Evolutionary conservation across 2,797 vertebrate genomes (phyloP).

Genomic region (Ptychadena robeensis): DNA sequence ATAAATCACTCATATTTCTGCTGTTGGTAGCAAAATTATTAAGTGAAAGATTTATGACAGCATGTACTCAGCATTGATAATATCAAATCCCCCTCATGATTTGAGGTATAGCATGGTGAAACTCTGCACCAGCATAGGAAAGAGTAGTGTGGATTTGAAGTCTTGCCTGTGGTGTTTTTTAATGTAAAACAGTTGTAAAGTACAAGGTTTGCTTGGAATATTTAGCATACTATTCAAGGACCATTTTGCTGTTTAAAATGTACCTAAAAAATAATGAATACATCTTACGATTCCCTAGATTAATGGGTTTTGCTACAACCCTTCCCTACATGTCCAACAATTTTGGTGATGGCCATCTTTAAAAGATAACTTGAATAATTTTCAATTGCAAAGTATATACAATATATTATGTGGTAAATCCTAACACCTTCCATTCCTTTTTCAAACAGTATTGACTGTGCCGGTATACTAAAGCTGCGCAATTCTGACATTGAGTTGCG

Average conservation of each 20-base stretch:
- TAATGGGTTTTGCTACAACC: too few relatives aligned
- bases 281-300: not conserved
- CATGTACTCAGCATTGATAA: constrained; percentile 14
- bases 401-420: not conserved
- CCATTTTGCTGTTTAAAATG: not conserved
- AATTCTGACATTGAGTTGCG: constrained; percentile 96
- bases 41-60: constrained; percentile 13
- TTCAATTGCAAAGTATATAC: not conserved
- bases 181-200: not conserved
- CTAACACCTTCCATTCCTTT: not conserved
- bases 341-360: too few relatives aligned
- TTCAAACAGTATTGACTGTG: constrained; percentile 88
- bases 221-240: too few relatives aligned
- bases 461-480: constrained; percentile 93
- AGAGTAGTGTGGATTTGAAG: not conserved
- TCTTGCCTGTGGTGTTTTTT: not conserved
- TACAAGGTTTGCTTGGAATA: too few relatives aligned
- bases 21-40: constrained; percentile 15
- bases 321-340: too few relatives aligned
- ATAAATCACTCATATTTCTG: not conserved
- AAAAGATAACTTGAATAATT: not conserved
- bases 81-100: constrained; percentile 1
- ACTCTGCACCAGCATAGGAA: not conserved
- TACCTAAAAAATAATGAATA: not conserved
- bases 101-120: constrained; percentile 1